These are phyloP conservation scores for Urocolius indicus DNA, from an alignment of 2,113 vertebrate species.

Conservation along the genomic window DNA sequence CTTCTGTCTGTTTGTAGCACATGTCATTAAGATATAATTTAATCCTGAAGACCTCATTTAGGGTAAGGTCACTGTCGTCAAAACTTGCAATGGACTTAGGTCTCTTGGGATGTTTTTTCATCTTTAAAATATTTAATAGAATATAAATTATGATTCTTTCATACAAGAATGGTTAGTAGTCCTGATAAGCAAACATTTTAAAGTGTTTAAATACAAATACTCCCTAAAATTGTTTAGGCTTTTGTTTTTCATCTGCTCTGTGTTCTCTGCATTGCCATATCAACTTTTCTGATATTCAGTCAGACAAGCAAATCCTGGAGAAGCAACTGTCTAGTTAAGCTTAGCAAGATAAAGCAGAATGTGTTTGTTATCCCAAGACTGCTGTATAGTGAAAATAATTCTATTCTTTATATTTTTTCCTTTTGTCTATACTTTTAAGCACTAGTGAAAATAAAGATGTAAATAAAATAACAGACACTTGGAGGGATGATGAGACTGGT, in stretches of 20 bases:
- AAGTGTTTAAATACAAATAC: neutral
- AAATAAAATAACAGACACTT: neutral
- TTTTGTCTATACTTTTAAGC: neutral
- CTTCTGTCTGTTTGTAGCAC: neutral
- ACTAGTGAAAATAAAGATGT: neutral
- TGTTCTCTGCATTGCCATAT: neutral
- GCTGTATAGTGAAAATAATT: neutral
- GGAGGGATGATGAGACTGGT: neutral
- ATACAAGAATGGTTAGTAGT: neutral
- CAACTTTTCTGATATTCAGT: neutral
- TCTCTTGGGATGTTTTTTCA: neutral
- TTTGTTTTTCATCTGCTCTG: neutral
- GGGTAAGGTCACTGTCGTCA: neutral
- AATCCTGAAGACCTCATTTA: neutral
- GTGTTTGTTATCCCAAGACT: neutral
- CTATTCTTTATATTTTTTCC: neutral
- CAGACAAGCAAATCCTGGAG: neutral
- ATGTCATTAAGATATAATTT: neutral
- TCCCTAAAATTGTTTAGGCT: neutral
- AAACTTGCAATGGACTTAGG: neutral
- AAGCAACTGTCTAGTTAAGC: neutral
- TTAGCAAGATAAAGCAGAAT: neutral
- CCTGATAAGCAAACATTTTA: neutral
- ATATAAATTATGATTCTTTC: neutral
- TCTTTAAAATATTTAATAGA: neutral